Evolutionary conservation across 2,797 vertebrate species (phyloP), one percentile per base, ranked within the genome.

Genomic region (Emys orbicularis): DNA sequence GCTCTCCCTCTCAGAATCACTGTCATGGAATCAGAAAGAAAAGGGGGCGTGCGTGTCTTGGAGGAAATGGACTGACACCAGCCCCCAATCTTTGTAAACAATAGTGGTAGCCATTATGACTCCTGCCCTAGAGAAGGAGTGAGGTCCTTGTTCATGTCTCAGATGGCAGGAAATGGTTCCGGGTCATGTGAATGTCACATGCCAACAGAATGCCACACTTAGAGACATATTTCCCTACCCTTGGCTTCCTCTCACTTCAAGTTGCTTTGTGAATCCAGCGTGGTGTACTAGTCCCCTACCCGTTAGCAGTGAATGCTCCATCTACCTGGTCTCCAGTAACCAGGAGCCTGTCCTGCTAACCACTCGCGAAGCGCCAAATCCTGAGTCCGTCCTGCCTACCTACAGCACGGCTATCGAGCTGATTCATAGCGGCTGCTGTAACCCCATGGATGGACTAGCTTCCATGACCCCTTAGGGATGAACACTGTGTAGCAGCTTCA

Each of bases 201-300:
- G 1, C 8, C 4, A 12, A 77, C 16, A 49, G 83, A 90, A 47
- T 1, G 47, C 3, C 29, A 68, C 2, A 13, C 3, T 74, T 18
- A 29, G 0, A 1, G 12, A 31, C 0, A 23, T 79, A 65, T 49
- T 88, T 31, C 1, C 83, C 16, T 41, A 21, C n/a, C 37, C 68
- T 12, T n/a, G n/a, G 37, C 37, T 41, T 23, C 65, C 34, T 65
- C 18, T 21, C 65, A 68, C n/a, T 37, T 41, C 19, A 72, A 11
- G 68, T 41, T 72, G 37, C 68, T 72, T 72, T 72, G 37, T 41
- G n/a, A 72, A 12, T 41, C 68, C 37, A 41, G 2, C 12, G 21
- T 23, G 65, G n/a, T 41, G 19, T 72, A 72, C 19, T 41, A 72
- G 19, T 72, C 23, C 37, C 19, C 68, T 37, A 34, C 37, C 19